Base-by-base conservation (phyloP, 1,140 invertebrate species). In the Papilio xuthus region DNA sequence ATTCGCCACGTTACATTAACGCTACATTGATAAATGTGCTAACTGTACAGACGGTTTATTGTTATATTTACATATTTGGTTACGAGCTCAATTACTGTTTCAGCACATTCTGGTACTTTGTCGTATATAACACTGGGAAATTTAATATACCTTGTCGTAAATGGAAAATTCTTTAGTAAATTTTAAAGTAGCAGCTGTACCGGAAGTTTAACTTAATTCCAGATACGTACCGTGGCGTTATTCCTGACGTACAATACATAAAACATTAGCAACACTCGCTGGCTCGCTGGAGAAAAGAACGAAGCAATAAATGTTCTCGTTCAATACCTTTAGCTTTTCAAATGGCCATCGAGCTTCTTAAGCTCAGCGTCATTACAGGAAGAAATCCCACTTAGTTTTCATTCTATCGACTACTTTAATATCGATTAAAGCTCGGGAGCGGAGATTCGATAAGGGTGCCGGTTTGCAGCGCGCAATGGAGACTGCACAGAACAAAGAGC, bases 401-500 rank as follows among this genome's bases (percentile, higher is more conserved):
- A 70, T 70, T 70, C 69, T 23, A 73, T 73, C 71, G 71, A 47
- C n/a, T 44, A 47, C 71, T 73, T 47, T 73, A 73, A 73, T 73
- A 47, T 73, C 71, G 71, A 73, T 47, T 73, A 73, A 73, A 73
- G 71, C 41, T 73, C 41, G 13, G 41, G n/a, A 73, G 20, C 71
- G 71, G 71, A 73, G 71, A 50, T 73, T 47, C 71, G 71, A 73
- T 73, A 73, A 73, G 71, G 42, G 60, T 12, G 13, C 26, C 26
- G 26, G 26, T 67, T 26, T 32, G 13, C 26, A 67, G 60, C 60
- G 60, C 26, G 60, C 60, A 67, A 67, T 67, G 60, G 60, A 67
- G 60, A 67, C 60, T 67, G 60, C 60, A 67, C 26, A 67, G 26
- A 67, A 67, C 60, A 67, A 67, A 67, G 60, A 67, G 60, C 60